A percentile compares a stretch with the other conserved stretches of the same genome.
These are phyloP conservation scores for Leptopilina drosophilae DNA, from an alignment of 2,888 invertebrate species.

Conservation along the genomic window DNA sequence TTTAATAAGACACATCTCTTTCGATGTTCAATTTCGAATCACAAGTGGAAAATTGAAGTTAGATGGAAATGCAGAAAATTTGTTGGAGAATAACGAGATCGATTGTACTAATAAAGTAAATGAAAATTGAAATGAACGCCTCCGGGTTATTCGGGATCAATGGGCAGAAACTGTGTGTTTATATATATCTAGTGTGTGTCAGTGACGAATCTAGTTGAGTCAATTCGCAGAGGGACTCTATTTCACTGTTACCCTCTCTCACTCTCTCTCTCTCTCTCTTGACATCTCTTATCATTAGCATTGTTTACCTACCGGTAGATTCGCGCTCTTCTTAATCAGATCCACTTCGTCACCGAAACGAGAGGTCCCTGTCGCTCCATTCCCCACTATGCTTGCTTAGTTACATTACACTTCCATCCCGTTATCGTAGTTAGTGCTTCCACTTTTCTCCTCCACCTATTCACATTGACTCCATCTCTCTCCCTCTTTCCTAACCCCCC, in stretches of 20 bases:
- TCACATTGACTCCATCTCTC: not conserved
- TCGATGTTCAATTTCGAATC: too few species aligned
- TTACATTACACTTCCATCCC: slow-evolving; percentile 30
- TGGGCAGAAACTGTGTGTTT: not conserved
- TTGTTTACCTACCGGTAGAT: slow-evolving; percentile 56
- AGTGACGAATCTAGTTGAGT: slow-evolving; percentile 47
- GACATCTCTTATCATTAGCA: slow-evolving; percentile 59
- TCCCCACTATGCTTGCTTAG: slow-evolving; percentile 27
- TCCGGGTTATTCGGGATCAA: slow-evolving; percentile 43
- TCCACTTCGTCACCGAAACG: slow-evolving; percentile 57
- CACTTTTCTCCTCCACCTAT: not conserved
- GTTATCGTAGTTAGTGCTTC: slow-evolving; percentile 31
- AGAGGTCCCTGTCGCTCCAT: slow-evolving; percentile 45
- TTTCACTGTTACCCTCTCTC: slow-evolving; percentile 16
- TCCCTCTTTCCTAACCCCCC: too few species aligned
- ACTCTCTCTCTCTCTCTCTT: too few species aligned
- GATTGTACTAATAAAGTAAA: slow-evolving; percentile 47
- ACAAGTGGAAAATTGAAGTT: too few species aligned
- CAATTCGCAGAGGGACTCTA: not conserved
- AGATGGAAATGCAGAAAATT: not conserved
- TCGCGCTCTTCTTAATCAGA: slow-evolving; percentile 58
- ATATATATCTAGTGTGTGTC: not conserved
- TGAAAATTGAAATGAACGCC: slow-evolving; percentile 49
- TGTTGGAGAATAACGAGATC: slow-evolving; percentile 22
- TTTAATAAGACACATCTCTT: too few species aligned